These are phyloP conservation scores for Acrobasis consociella DNA, from an alignment of 2,888 invertebrate genomes.

Conservation along the genomic window DNA sequence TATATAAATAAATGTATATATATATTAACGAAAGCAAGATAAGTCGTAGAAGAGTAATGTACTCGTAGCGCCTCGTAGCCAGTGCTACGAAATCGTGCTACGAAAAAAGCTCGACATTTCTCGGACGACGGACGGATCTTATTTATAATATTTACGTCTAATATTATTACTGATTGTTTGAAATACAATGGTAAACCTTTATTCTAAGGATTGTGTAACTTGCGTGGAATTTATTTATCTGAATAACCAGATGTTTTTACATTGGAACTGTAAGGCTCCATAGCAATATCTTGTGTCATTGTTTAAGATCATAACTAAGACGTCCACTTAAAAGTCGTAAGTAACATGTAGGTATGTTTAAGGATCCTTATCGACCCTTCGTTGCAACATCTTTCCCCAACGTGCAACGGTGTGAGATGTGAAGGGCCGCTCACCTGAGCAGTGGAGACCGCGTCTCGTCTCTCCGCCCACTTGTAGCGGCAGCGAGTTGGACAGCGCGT, in stretches of 20 bases:
- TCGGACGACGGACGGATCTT: not conserved
- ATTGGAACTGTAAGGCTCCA: too few relatives aligned
- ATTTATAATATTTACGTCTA: not conserved
- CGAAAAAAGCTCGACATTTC: slow-evolving; percentile 5
- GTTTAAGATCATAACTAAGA: not conserved
- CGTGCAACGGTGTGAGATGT: slow-evolving; percentile 60
- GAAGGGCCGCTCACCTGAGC: slow-evolving; percentile 76
- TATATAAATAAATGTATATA: too few relatives aligned
- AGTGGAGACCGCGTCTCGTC: slow-evolving; percentile 62
- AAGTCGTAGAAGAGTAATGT: not conserved
- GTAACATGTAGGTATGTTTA: not conserved
- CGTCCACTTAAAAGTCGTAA: not conserved
- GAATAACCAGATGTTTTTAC: too few relatives aligned
- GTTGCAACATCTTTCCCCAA: slow-evolving; percentile 65
- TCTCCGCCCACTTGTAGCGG: slow-evolving; percentile 78
- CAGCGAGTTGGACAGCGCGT: slow-evolving; percentile 51
- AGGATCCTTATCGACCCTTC: slow-evolving; percentile 68
- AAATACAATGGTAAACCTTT: not conserved
- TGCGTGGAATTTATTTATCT: too few relatives aligned
- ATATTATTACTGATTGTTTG: not conserved
- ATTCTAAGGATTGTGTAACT: not conserved
- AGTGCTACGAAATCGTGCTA: slow-evolving; percentile 8
- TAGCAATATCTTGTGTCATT: not conserved
- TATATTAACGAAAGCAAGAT: not conserved
- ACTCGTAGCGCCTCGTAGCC: slow-evolving; percentile 11